Percentiles rank a stretch among this genome's conserved stretches.
Conservation (phyloP, 2,888 invertebrate species). For the Drosophila buzzatii region DNA sequence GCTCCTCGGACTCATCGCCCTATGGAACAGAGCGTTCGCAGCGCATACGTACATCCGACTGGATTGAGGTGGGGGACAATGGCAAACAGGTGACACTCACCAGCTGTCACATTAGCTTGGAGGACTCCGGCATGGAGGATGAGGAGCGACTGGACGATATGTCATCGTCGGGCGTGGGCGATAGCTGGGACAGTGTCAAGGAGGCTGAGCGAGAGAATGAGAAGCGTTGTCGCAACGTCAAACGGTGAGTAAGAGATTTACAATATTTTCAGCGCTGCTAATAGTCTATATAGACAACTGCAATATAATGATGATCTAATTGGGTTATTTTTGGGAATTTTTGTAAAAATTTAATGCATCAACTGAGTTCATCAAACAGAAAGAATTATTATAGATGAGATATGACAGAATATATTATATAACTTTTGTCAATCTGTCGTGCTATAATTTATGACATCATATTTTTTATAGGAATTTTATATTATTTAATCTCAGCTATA, state of each 20-base stretch:
- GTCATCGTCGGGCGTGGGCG: constrained; percentile 85
- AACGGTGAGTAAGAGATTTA: constrained; percentile 74
- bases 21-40: constrained; percentile 84
- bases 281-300: not conserved
- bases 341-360: not conserved
- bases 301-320: constrained; percentile 1
- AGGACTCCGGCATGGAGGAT: constrained; percentile 86
- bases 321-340: not conserved
- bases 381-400: not conserved
- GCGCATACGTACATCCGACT: constrained; percentile 86
- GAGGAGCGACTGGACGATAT: constrained; percentile 85
- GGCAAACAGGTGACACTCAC: constrained; percentile 87
- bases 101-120: constrained; percentile 87
- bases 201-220: constrained; percentile 81
- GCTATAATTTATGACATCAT: not conserved
- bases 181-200: constrained; percentile 85
- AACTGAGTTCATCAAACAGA: constrained; percentile 2
- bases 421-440: not conserved
- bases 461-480: not conserved
- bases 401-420: not conserved
- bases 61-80: constrained; percentile 87
- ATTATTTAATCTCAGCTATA: not conserved
- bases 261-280: not conserved
- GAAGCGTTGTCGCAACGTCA: constrained; percentile 79
- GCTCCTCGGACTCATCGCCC: constrained; percentile 85